Conservation (phyloP, 2,797 vertebrate genomes). For the Pyrrhura leucotis region DNA sequence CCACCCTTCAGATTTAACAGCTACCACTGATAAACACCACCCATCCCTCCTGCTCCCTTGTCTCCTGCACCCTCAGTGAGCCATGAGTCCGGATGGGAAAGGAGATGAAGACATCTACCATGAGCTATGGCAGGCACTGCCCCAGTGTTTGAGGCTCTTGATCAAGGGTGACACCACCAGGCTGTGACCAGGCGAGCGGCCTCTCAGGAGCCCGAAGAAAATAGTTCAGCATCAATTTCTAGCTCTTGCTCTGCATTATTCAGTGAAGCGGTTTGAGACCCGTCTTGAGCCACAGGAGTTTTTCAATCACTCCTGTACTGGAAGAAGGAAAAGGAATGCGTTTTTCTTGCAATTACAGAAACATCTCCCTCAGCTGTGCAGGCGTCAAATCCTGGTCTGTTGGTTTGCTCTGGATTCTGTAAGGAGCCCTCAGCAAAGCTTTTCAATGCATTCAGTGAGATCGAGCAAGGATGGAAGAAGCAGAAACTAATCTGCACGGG, state of each 20-base stretch:
- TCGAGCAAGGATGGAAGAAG: not conserved
- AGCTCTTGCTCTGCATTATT: conserved; percentile 51
- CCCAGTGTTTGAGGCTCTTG: not conserved
- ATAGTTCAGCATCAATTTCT: conserved; percentile 47
- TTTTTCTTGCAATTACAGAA: not conserved
- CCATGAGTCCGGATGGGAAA: not conserved
- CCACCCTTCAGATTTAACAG: not conserved
- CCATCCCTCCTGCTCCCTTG: not conserved
- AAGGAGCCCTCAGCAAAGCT: not conserved
- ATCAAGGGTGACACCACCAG: not conserved
- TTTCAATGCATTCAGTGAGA: not conserved
- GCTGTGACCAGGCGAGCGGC: not conserved
- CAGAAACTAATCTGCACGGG: not conserved
- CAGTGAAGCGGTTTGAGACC: conserved; percentile 49
- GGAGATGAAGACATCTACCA: not conserved
- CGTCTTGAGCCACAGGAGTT: not conserved
- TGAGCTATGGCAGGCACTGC: not conserved
- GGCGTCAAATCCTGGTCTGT: not conserved
- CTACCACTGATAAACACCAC: not conserved
- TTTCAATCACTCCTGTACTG: not conserved
- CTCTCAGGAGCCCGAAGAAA: not conserved
- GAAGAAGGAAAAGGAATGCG: not conserved
- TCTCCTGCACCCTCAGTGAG: not conserved
- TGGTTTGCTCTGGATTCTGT: not conserved
- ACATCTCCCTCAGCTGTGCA: not conserved